Evolutionary conservation across 1,140 invertebrate genomes (phyloP), one percentile per base, ranked within the genome.

Genomic region (Drosophila kohkoa): DNA sequence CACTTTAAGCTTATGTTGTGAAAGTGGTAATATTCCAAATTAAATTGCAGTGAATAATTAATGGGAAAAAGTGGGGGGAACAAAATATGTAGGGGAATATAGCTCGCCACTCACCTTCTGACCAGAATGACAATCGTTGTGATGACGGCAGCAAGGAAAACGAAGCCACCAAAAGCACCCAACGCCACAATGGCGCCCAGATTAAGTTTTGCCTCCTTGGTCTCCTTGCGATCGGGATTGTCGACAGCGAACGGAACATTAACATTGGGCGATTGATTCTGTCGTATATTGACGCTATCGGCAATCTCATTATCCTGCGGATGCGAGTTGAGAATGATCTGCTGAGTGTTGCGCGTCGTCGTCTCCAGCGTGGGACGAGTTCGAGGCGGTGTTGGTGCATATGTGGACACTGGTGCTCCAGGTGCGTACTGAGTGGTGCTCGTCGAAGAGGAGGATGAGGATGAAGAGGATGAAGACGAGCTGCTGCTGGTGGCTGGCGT

Each of bases 101-200:
- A 15, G 28, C 16, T 20, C 8, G 35, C 1, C 38, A 89, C 94
- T 96, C 94, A 99, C 98, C 97, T 98, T 94, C 96, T 94, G 64
- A 98, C 95, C 64, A 98, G 93, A 54, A 98, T 97, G 58, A 98
- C 96, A 54, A 98, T 96, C 4, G 97, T 97, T 1, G 97, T 98
- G 65, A 98, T 96, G 63, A 98, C 95, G 11, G 97, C 97, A 25
- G 97, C 96, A 15, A 98, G 94, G 83, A 98, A 97, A 0, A 98
- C 96, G 78, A 99, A 96, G 5, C 96, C 97, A 58, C 97, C 97
- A 91, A 98, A 98, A 0, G 98, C 96, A 11, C 96, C 97, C 8
- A 98, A 93, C 1, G 97, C 97, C 59, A 98, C 97, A 54, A 98
- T 97, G 1, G 97, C 97, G 25, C 97, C 96, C 52, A 97, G 93